Conservation (phyloP, 2,113 vertebrate genomes). For the Oncorhynchus nerka region DNA sequence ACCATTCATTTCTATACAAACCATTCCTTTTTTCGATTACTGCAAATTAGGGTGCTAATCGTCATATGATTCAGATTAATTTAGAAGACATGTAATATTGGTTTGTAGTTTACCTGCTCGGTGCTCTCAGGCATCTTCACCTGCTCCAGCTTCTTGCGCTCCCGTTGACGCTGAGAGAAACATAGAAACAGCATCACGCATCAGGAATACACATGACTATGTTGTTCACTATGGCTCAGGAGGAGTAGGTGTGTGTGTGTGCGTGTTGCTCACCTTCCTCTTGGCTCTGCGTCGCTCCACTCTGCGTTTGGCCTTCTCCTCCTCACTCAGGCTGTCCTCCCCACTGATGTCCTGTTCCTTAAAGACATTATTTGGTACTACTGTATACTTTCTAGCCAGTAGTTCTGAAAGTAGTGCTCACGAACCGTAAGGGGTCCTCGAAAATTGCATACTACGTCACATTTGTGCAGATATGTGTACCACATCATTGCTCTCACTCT, state of each 20-base stretch:
- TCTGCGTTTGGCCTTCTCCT: conserved; percentile 11
- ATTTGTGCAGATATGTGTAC: too few relatives aligned
- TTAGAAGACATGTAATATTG: not conserved
- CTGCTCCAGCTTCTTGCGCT: conserved; percentile 66
- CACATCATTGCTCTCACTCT: too few relatives aligned
- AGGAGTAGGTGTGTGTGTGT: too few relatives aligned
- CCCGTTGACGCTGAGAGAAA: conserved; percentile 56
- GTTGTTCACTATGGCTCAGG: not conserved
- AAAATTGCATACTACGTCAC: too few relatives aligned
- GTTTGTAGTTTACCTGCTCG: conserved; percentile 50
- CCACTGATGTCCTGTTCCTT: not conserved
- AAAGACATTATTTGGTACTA: too few relatives aligned
- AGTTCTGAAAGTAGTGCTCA: too few relatives aligned
- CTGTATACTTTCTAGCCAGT: too few relatives aligned
- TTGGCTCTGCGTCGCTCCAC: conserved; percentile 49
- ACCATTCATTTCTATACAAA: not conserved
- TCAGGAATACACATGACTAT: not conserved
- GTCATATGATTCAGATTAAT: not conserved
- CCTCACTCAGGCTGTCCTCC: not conserved
- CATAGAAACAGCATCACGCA: not conserved
- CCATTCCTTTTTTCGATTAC: not conserved
- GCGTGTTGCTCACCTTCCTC: conserved; percentile 22
- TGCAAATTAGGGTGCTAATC: not conserved
- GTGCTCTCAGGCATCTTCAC: conserved; percentile 44
- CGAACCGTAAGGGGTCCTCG: too few relatives aligned